Conservation (phyloP, 1,140 invertebrate genomes). For the Neodiprion fabricii region DNA sequence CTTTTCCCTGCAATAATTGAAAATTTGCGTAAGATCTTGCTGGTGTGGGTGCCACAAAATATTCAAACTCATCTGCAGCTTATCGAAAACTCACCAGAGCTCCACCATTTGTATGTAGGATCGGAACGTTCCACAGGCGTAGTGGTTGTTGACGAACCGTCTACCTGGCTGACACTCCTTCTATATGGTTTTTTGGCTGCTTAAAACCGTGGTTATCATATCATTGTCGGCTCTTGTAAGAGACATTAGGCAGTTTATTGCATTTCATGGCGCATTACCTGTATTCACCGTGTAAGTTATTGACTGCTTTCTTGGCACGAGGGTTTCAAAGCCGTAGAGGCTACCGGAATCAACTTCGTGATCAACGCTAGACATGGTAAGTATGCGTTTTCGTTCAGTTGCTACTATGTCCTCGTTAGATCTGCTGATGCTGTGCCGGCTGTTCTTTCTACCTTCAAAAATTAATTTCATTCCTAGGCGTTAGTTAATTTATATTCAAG, state of each 20-base stretch:
- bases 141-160: not conserved
- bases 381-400: constrained; percentile 18
- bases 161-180: constrained; percentile 11
- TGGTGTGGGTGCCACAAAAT: not conserved
- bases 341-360: constrained; percentile 46
- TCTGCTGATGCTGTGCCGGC: not conserved
- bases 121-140: not conserved
- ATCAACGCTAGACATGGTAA: constrained; percentile 39
- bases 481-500: no score
- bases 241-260: not conserved
- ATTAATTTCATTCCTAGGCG: no score
- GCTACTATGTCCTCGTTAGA: not conserved
- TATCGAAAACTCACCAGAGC: constrained; percentile 24
- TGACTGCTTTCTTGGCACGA: constrained; percentile 15
- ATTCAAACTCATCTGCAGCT: not conserved
- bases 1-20: constrained; percentile 33
- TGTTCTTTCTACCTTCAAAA: not conserved
- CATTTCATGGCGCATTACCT: not conserved
- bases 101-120: constrained; percentile 27
- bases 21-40: not conserved
- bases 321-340: constrained; percentile 44
- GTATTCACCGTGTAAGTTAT: not conserved
- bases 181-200: not conserved
- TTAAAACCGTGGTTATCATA: not conserved
- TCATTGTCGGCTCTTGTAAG: no score